phyloP scores from a whole-genome alignment of 2,888 invertebrate species.

The Phortica okadai region DNA sequence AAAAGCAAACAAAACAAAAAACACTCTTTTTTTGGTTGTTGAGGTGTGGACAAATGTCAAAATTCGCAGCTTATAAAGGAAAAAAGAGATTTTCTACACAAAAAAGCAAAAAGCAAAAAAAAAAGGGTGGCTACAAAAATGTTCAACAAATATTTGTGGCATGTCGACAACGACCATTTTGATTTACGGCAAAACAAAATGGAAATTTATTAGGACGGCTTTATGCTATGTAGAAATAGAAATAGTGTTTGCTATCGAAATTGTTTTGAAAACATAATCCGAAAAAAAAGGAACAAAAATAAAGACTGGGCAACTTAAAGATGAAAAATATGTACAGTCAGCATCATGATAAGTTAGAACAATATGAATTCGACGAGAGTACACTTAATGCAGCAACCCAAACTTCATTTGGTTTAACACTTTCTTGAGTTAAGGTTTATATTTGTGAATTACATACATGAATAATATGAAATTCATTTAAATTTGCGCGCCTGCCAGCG shows the following conservation, averaged over 20 bases:
- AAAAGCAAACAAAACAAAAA: not conserved
- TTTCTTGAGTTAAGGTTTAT: not conserved
- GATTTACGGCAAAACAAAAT: constrained; percentile 55
- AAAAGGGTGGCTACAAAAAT: not conserved
- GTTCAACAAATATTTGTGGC: constrained; percentile 16
- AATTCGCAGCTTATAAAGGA: constrained; percentile 2
- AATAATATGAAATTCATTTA: constrained; percentile 43
- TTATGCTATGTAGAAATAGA: not conserved
- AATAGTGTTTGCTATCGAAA: no score
- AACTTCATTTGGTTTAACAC: no score
- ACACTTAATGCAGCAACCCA: no score
- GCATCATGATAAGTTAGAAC: no score
- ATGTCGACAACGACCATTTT: constrained; percentile 53
- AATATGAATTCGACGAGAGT: no score
- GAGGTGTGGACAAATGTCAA: constrained; percentile 26
- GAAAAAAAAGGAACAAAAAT: constrained; percentile 36
- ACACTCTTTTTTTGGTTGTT: constrained; percentile 5
- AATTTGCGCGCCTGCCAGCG: constrained; percentile 36
- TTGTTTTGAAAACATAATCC: not conserved
- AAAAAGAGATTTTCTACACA: not conserved
- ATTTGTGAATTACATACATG: not conserved
- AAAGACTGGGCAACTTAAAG: no score
- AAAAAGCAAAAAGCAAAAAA: not conserved
- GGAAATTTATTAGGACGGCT: constrained; percentile 25
- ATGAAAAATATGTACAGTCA: no score